Evolutionary conservation across 2,113 vertebrate species (phyloP).

Genomic region (Dromiciops gliroides): DNA sequence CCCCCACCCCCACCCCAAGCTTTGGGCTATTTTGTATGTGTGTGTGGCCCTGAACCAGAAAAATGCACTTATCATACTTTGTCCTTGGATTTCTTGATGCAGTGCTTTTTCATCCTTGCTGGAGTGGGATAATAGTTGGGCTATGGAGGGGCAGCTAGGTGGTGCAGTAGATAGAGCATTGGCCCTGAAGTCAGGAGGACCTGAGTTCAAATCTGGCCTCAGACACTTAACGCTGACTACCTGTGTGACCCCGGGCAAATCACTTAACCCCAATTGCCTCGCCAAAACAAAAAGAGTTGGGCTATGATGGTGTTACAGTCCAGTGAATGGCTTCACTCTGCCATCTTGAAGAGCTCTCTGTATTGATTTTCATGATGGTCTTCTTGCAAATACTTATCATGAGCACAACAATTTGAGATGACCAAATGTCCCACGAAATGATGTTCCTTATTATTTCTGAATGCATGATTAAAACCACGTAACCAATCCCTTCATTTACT

Average conservation of each 20-base stretch:
- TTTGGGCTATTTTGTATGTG: background rate
- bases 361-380: background rate
- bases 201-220: too few species aligned
- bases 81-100: background rate
- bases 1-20: background rate
- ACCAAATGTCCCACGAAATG: background rate
- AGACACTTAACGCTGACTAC: too few species aligned
- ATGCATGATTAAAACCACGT: background rate
- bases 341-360: background rate
- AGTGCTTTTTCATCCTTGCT: background rate
- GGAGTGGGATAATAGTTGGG: background rate
- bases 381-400: background rate
- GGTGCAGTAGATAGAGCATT: too few species aligned
- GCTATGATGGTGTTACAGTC: background rate
- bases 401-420: background rate
- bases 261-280: too few species aligned
- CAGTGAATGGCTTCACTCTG: background rate
- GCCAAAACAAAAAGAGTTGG: too few species aligned
- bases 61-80: background rate
- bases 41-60: background rate
- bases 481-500: background rate
- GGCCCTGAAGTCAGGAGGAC: too few species aligned
- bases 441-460: background rate
- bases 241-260: too few species aligned
- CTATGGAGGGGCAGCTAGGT: too few species aligned